Percentiles rank a stretch among this genome's conserved stretches.
phyloP scores from a whole-genome alignment of 1,140 invertebrate species.

The Apis dorsata region DNA sequence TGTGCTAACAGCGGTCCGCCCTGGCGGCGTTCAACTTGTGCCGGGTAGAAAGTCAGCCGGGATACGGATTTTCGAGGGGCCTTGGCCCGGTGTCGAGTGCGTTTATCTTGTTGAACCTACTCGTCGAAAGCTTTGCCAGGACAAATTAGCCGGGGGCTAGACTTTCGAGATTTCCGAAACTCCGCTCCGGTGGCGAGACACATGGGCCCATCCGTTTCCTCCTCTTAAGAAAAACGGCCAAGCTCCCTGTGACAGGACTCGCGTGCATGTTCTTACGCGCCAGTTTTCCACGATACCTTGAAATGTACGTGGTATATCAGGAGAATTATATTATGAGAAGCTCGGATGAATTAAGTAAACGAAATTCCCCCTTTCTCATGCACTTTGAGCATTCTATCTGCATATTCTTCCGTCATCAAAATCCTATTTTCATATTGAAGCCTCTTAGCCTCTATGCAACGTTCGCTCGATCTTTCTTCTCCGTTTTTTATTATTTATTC shows the following conservation, averaged over 20 bases:
- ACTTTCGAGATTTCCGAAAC: constrained; percentile 50
- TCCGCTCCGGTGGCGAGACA: constrained; percentile 6
- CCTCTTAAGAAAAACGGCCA: constrained; percentile 24
- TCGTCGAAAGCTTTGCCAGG: constrained; percentile 21
- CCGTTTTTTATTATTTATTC: too few species aligned
- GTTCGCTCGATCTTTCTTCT: too few species aligned
- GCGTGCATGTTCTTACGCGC: constrained; percentile 25
- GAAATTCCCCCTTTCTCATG: too few species aligned
- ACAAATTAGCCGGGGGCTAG: constrained; percentile 42
- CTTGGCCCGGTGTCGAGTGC: not conserved
- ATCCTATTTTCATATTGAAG: too few species aligned
- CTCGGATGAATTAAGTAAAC: too few species aligned
- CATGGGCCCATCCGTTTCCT: constrained; percentile 38
- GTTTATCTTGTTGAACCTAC: constrained; percentile 22
- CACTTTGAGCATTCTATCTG: too few species aligned
- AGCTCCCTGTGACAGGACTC: not conserved
- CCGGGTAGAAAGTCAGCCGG: not conserved
- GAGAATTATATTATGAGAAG: too few species aligned
- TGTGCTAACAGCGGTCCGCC: not conserved
- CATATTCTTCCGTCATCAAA: too few species aligned
- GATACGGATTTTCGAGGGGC: constrained; percentile 1
- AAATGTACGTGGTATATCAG: too few species aligned
- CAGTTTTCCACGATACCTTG: not conserved
- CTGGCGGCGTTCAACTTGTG: not conserved
- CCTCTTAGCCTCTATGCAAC: too few species aligned